Percentiles rank a stretch among this genome's conserved stretches.
These are phyloP conservation scores for Aepyceros melampus DNA, from an alignment of 2,113 vertebrate species.

Conservation along the genomic window DNA sequence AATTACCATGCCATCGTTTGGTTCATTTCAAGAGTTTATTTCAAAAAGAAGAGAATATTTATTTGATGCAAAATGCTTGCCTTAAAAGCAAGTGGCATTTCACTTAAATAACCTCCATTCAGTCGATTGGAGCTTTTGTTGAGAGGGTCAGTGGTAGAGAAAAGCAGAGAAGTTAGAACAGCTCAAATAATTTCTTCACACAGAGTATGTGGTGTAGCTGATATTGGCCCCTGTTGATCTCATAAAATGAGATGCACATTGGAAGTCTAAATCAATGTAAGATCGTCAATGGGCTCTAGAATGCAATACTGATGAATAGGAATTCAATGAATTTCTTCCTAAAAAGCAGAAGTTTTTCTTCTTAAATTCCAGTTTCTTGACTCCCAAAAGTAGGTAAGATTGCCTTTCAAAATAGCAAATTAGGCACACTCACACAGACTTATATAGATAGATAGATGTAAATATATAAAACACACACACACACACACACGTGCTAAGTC, in stretches of 20 bases:
- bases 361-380: background rate
- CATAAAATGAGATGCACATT: background rate
- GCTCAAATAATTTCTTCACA: background rate
- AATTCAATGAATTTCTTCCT: background rate
- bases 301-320: background rate
- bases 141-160: background rate
- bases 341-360: background rate
- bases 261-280: background rate
- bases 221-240: background rate
- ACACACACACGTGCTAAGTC: background rate
- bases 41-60: background rate
- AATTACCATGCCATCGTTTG: background rate
- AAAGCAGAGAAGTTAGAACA: background rate
- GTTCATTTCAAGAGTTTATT: background rate
- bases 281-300: background rate
- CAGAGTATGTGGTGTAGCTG: background rate
- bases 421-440: background rate
- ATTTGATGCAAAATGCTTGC: background rate
- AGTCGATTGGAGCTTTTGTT: background rate
- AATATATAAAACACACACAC: background rate
- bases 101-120: background rate
- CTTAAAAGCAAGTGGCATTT: background rate
- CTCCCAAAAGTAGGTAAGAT: background rate
- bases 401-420: background rate
- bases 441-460: background rate